Evolutionary conservation across 2,797 vertebrate species (phyloP).

Genomic region (Anomalospiza imberbis): DNA sequence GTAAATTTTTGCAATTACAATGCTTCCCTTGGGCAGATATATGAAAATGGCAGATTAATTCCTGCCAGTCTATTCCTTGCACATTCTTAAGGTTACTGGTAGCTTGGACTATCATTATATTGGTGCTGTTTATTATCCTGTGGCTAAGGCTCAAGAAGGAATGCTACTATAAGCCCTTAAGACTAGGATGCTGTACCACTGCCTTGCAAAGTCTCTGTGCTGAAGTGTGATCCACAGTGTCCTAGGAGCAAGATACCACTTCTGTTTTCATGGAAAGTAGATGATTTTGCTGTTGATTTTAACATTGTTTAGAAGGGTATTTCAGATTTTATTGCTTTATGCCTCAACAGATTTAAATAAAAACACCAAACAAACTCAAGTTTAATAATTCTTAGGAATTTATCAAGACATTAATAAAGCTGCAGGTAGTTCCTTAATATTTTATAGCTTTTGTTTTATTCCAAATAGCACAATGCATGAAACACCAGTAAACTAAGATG

Average conservation of each 20-base stretch:
- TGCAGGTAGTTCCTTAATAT: neutral
- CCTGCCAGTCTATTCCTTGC: slow-evolving; percentile 59
- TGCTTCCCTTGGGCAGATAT: slow-evolving; percentile 77
- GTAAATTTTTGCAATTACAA: slow-evolving; percentile 80
- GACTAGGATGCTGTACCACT: neutral
- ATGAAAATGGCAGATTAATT: slow-evolving; percentile 78
- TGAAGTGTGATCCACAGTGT: slow-evolving; percentile 1
- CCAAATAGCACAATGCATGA: neutral
- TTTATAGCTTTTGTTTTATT: neutral
- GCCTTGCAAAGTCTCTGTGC: neutral
- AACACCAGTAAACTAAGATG: neutral
- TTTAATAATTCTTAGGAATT: neutral
- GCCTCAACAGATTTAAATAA: neutral
- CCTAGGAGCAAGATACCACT: neutral
- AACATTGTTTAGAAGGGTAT: neutral
- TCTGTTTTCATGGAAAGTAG: neutral
- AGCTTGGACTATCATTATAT: slow-evolving; percentile 40
- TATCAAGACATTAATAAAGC: neutral
- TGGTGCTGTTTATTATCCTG: slow-evolving; percentile 44
- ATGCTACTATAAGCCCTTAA: slow-evolving; percentile 23
- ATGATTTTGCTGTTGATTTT: neutral
- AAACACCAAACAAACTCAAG: neutral
- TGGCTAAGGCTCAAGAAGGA: slow-evolving; percentile 54
- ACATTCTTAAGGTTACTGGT: slow-evolving; percentile 39
- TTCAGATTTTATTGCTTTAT: neutral